phyloP scores from a whole-genome alignment of 2,797 vertebrate genomes.

The Pipistrellus pygmaeus region DNA sequence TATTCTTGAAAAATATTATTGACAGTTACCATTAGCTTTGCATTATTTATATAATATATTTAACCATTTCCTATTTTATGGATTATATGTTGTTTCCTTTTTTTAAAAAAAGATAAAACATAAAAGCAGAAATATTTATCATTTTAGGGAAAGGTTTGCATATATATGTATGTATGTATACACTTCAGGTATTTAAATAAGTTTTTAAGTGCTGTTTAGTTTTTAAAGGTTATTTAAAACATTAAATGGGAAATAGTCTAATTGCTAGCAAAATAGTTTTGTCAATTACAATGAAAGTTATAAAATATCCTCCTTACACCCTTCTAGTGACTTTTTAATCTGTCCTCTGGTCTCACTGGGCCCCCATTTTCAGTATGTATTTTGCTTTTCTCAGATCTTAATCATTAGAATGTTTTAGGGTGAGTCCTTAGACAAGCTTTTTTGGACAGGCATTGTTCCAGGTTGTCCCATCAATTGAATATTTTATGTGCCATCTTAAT shows the following conservation, averaged over 20 bases:
- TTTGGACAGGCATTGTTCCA: background rate
- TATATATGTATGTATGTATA: background rate
- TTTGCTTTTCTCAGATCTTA: background rate
- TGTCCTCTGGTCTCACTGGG: background rate
- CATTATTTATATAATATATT: background rate
- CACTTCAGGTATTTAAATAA: background rate
- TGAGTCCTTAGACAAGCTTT: background rate
- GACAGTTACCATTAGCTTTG: background rate
- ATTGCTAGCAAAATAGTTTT: background rate
- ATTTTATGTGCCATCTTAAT: background rate
- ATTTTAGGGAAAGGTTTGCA: background rate
- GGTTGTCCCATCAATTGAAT: background rate
- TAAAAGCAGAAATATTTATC: background rate
- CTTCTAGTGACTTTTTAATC: conserved; percentile 27
- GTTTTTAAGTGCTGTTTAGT: background rate
- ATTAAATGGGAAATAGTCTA: background rate
- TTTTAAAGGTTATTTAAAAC: conserved; percentile 9
- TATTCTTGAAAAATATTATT: conserved; percentile 23
- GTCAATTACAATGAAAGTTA: background rate
- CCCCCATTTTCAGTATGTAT: background rate
- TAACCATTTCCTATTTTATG: background rate
- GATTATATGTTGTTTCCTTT: background rate
- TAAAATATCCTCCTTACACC: background rate
- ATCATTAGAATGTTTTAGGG: background rate
- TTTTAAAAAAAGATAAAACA: background rate